Conservation (phyloP, 2,888 invertebrate genomes). For the Neuroscelio doddi region DNA sequence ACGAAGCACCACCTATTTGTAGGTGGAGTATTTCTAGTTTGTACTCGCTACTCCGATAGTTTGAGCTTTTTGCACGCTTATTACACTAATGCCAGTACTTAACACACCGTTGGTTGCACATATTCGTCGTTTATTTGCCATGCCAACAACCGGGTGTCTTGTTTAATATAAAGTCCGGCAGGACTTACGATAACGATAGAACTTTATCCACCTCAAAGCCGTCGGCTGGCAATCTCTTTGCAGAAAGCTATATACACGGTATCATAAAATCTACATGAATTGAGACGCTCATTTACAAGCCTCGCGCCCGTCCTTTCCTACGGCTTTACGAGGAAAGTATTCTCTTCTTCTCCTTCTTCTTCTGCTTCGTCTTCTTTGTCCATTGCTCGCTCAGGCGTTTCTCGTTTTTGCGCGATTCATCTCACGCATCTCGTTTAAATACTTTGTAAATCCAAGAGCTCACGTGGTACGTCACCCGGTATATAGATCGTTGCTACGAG, state of each 20-base stretch:
- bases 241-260: background rate
- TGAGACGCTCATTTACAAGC: slow-evolving; percentile 5
- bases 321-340: no score
- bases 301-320: no score
- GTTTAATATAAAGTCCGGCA: slow-evolving; percentile 16
- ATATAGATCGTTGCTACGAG: slow-evolving; percentile 61
- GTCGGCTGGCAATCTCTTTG: background rate
- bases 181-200: background rate
- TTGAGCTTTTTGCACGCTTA: slow-evolving; percentile 68
- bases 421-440: slow-evolving; percentile 10
- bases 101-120: slow-evolving; percentile 65
- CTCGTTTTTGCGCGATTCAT: slow-evolving; percentile 5
- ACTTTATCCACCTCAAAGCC: background rate
- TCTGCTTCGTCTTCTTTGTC: background rate
- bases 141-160: slow-evolving; percentile 60
- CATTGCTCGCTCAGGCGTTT: background rate
- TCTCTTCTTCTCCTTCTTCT: no score
- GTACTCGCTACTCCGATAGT: slow-evolving; percentile 47
- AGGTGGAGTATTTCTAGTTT: slow-evolving; percentile 56
- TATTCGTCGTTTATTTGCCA: slow-evolving; percentile 62
- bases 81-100: slow-evolving; percentile 71
- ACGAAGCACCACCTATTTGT: slow-evolving; percentile 45
- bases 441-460: slow-evolving; percentile 22
- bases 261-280: slow-evolving; percentile 2
- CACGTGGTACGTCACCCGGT: slow-evolving; percentile 55